Base-by-base conservation (phyloP, 2,888 invertebrate species). In the Nymphalis c-album region DNA sequence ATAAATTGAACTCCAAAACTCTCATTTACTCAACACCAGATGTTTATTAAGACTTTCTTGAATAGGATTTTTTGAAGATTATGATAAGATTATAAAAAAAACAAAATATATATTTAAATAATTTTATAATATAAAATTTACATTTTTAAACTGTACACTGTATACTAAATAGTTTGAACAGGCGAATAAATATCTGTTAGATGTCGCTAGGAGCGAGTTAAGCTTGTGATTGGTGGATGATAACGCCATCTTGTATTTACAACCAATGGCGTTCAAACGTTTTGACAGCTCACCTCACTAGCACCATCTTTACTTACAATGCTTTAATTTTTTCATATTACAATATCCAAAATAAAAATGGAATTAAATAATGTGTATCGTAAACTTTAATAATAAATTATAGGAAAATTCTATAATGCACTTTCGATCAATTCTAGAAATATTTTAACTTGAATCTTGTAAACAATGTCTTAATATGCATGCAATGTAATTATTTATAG, bases 51-150 rank as follows among this genome's bases (percentile, higher is more conserved):
- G 22, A 35, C 8, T 35, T 8, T 35, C 8, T 35, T 35, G 35
- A 31, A 1, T 3, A 31, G 31, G 7, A 31, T 31, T 31, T 31
- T 31, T n/a, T n/a, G n/a, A 22, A 26, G 26, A 26, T 26, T 26
- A 10, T 31, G 5, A 6, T 31, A 55, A 18, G 40, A 48, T n/a
- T 16, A 31, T 48, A 63, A 62, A 64, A 45, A 67, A 67, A 67
- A 68, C 64, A 63, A 62, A 22, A 16, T 22, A 62, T 69, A 69
- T 72, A 71, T 71, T 69, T 71, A 72, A 69, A 71, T 72, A 69
- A 69, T 68, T 71, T 60, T 71, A 67, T 69, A 60, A 71, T 69
- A 72, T 72, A 72, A 69, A 73, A 73, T 73, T 68, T 71, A 71
- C 68, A 70, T 68, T 53, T 70, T 69, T 65, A 69, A 72, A 71